Conservation (phyloP, 2,113 vertebrate species). For the Festucalex cinctus region DNA sequence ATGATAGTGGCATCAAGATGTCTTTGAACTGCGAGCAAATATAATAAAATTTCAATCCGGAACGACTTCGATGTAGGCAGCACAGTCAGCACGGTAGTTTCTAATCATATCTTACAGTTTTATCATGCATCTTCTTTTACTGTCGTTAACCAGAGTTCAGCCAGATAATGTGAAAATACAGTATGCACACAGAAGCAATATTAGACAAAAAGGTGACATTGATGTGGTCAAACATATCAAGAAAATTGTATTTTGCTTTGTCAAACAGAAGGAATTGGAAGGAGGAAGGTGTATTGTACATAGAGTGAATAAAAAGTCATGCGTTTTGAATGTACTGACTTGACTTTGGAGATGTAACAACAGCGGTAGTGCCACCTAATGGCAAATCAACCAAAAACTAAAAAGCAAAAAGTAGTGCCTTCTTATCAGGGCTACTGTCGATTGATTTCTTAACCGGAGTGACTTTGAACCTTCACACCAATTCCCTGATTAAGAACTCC, state of each 20-base stretch:
- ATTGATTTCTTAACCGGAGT: slow-evolving; percentile 42
- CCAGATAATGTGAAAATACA: slow-evolving; percentile 44
- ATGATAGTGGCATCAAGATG: slow-evolving; percentile 20
- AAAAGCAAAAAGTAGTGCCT: slow-evolving; percentile 21
- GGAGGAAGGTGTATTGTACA: not conserved
- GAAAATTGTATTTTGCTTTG: not conserved
- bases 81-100: slow-evolving; percentile 36
- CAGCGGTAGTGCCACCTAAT: slow-evolving; percentile 48
- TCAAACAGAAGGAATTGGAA: not conserved
- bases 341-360: slow-evolving; percentile 15
- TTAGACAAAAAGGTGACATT: slow-evolving; percentile 6
- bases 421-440: slow-evolving; percentile 63
- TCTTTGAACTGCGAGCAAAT: slow-evolving; percentile 28
- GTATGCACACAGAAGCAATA: slow-evolving; percentile 54
- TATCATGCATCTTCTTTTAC: slow-evolving; percentile 30
- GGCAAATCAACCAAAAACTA: slow-evolving; percentile 15
- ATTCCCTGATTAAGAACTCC: slow-evolving; percentile 9
- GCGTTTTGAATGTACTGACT: not conserved
- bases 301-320: not conserved
- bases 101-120: slow-evolving; percentile 41
- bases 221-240: slow-evolving; percentile 10
- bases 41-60: slow-evolving; percentile 15
- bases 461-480: slow-evolving; percentile 47
- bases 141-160: slow-evolving; percentile 54
- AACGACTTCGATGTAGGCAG: slow-evolving; percentile 8